Evolutionary conservation across 2,888 invertebrate species (phyloP).

Genomic region (Microdon myrmicae): DNA sequence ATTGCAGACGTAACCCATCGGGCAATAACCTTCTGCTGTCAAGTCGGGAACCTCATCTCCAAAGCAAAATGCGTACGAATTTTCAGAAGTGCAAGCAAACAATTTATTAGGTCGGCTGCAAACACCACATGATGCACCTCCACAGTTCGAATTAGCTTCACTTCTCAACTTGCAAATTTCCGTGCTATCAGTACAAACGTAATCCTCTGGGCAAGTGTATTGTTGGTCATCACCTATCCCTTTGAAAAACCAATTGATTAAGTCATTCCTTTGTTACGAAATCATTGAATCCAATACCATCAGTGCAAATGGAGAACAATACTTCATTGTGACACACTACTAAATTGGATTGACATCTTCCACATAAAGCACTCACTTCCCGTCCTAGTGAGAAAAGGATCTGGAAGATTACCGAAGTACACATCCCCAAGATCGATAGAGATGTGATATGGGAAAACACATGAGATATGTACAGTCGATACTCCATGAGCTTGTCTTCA

Average conservation of each 20-base stretch:
- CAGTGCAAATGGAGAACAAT: constrained; percentile 45
- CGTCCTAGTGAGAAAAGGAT: constrained; percentile 6
- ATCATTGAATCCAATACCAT: constrained; percentile 13
- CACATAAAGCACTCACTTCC: constrained; percentile 28
- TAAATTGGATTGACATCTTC: constrained; percentile 48
- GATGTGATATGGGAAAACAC: too few relatives aligned
- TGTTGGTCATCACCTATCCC: constrained; percentile 11
- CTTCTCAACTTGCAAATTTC: constrained; percentile 37
- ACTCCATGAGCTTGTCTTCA: too few relatives aligned
- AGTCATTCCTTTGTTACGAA: not conserved
- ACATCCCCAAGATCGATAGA: too few relatives aligned
- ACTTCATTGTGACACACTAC: constrained; percentile 51
- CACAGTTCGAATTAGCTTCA: constrained; percentile 36
- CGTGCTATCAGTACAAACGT: constrained; percentile 45
- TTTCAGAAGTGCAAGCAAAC: constrained; percentile 53
- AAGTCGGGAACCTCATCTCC: constrained; percentile 25
- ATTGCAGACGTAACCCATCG: constrained; percentile 52
- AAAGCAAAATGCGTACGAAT: constrained; percentile 53
- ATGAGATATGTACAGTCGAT: too few relatives aligned
- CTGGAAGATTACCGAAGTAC: too few relatives aligned
- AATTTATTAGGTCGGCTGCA: constrained; percentile 29
- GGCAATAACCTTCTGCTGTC: constrained; percentile 34
- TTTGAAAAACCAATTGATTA: too few relatives aligned
- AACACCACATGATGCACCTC: constrained; percentile 37
- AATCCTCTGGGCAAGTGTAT: constrained; percentile 40